A percentile compares a stretch with the other conserved stretches of the same genome.
phyloP scores from a whole-genome alignment of 2,797 vertebrate genomes.

The Gallinago solitaria region DNA sequence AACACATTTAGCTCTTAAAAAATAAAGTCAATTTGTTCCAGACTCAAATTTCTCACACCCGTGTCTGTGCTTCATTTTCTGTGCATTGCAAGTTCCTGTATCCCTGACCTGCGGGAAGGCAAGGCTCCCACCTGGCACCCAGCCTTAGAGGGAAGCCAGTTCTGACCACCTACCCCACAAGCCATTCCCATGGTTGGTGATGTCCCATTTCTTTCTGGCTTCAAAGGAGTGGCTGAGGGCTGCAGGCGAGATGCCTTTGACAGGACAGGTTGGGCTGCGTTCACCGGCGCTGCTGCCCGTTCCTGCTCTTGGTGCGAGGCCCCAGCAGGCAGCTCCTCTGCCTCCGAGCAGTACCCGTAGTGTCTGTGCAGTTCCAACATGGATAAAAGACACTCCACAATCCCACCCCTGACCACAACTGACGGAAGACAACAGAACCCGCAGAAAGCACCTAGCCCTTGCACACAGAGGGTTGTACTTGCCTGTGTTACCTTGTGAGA shows the following conservation, averaged over 20 bases:
- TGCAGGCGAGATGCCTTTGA: neutral
- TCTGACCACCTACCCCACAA: neutral
- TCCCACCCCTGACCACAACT: neutral
- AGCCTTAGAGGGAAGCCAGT: neutral
- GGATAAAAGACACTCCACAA: neutral
- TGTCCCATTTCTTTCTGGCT: neutral
- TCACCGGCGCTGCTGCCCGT: rapidly evolving
- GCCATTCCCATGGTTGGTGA: neutral
- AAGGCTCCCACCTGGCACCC: rapidly evolving
- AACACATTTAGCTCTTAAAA: neutral
- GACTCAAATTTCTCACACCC: neutral
- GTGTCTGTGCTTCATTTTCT: neutral
- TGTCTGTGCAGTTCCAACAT: rapidly evolving
- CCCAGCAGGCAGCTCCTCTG: neutral
- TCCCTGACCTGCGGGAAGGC: neutral
- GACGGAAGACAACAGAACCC: neutral
- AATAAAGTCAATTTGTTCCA: neutral
- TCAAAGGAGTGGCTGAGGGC: neutral
- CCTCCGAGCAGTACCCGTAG: neutral
- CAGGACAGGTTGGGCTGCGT: neutral
- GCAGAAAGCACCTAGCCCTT: neutral
- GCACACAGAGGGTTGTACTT: rapidly evolving
- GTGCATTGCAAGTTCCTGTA: neutral
- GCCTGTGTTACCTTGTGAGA: neutral
- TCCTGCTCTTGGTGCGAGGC: rapidly evolving